phyloP scores from a whole-genome alignment of 2,888 invertebrate species.

The Drosophila antonietae region DNA sequence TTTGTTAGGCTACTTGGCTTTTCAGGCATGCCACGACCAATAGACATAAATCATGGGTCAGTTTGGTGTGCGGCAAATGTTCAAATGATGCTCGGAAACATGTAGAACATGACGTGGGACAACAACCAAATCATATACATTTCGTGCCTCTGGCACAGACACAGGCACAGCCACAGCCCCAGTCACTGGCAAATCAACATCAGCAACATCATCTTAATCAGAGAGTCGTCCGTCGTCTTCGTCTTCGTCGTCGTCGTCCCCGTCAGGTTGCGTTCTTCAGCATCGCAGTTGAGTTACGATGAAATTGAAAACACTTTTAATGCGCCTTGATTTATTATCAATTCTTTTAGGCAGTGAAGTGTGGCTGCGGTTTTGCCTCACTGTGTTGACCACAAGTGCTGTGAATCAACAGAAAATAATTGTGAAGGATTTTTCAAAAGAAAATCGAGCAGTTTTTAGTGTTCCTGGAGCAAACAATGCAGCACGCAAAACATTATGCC shows the following conservation, averaged over 20 bases:
- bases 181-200: constrained; percentile 44
- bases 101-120: constrained; percentile 75
- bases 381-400: constrained; percentile 61
- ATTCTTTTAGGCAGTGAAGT: constrained; percentile 38
- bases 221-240: constrained; percentile 41
- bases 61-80: constrained; percentile 62
- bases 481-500: constrained; percentile 49
- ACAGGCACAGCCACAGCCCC: constrained; percentile 28
- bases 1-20: constrained; percentile 64
- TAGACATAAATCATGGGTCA: constrained; percentile 76
- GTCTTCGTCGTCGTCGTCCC: constrained; percentile 38
- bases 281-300: constrained; percentile 56
- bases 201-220: constrained; percentile 68
- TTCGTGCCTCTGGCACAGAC: constrained; percentile 32
- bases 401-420: constrained; percentile 61
- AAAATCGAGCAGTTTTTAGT: constrained; percentile 52
- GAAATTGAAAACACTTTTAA: constrained; percentile 76
- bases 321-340: constrained; percentile 76
- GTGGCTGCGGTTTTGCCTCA: constrained; percentile 48
- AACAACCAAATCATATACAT: constrained; percentile 58
- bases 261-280: constrained; percentile 50
- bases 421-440: constrained; percentile 67
- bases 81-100: constrained; percentile 68
- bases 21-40: constrained; percentile 43
- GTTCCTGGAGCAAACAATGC: constrained; percentile 18